Conservation (phyloP, 2,888 invertebrate genomes). For the Synergus gifuensis region DNA sequence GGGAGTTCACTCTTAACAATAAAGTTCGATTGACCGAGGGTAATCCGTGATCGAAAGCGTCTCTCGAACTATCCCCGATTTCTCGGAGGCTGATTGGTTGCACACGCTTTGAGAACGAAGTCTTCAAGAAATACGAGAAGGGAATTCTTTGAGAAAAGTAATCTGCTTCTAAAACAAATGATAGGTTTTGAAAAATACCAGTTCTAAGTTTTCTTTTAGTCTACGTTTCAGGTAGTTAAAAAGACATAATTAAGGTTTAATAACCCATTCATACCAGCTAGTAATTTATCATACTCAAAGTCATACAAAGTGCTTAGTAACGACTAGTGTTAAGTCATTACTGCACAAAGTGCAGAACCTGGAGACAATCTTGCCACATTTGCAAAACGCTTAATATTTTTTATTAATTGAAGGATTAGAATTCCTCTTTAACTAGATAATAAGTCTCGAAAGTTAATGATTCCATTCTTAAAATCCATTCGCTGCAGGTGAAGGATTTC, state of each 20-base stretch:
- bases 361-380: conserved; percentile 24
- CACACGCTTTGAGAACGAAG: conserved; percentile 1
- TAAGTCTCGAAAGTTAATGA: not conserved
- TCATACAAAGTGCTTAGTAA: conserved; percentile 35
- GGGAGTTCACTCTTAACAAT: conserved; percentile 60
- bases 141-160: not conserved
- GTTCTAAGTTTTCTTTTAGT: not conserved
- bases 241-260: conserved; percentile 37
- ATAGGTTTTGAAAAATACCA: not conserved
- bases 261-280: conserved; percentile 34
- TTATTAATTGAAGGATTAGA: not conserved
- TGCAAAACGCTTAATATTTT: not conserved
- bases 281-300: conserved; percentile 39
- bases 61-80: conserved; percentile 40
- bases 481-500: too few species aligned
- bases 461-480: too few species aligned
- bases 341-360: conserved; percentile 26
- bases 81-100: conserved; percentile 25
- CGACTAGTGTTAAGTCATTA: conserved; percentile 34
- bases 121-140: not conserved
- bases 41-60: conserved; percentile 56
- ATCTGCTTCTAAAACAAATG: not conserved
- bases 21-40: conserved; percentile 60
- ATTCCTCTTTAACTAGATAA: not conserved
- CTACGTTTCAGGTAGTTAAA: not conserved